phyloP scores from a whole-genome alignment of 2,113 vertebrate genomes.

The Aepyceros melampus region DNA sequence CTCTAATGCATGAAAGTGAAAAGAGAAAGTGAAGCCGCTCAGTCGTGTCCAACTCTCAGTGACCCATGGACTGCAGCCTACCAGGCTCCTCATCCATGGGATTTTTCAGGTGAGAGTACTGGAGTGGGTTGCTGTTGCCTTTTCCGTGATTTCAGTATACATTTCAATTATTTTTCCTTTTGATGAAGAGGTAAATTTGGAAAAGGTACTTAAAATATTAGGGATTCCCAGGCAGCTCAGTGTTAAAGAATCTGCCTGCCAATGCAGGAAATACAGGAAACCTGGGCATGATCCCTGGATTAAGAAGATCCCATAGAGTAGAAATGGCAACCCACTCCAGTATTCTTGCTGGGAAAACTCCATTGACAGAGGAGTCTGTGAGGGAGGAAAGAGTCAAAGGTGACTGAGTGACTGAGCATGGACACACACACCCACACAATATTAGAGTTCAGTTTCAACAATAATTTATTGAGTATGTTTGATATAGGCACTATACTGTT shows the following conservation, averaged over 20 bases:
- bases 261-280: neutral
- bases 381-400: neutral
- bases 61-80: neutral
- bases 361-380: neutral
- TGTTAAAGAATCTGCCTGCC: neutral
- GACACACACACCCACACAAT: neutral
- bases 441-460: constrained; percentile 1
- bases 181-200: neutral
- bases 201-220: neutral
- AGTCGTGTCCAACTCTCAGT: neutral
- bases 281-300: neutral
- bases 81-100: neutral
- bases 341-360: neutral
- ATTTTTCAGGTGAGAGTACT: neutral
- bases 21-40: neutral
- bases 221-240: neutral
- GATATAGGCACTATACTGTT: neutral
- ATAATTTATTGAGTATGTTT: neutral
- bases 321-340: neutral
- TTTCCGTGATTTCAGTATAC: neutral
- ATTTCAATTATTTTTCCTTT: neutral
- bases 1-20: neutral
- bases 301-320: neutral
- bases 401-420: neutral
- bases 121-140: neutral